Base-by-base conservation (phyloP, 2,888 invertebrate species). In the Pristionchus arcanus region DNA sequence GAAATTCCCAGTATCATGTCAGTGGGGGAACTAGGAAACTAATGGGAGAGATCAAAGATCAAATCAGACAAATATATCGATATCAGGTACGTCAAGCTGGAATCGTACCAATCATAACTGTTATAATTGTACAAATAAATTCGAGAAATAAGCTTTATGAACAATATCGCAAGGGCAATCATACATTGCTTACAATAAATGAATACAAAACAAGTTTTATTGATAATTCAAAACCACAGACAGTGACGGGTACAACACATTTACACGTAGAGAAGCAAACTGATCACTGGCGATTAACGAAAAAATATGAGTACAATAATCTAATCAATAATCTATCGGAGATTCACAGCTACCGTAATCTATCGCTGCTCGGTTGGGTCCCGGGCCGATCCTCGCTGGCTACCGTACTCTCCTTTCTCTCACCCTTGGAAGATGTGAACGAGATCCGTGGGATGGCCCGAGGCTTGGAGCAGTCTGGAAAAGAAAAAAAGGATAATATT, bases 351-450 rank as follows among this genome's bases (percentile, higher is more conserved):
- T 81, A 81, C 42, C 25, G 49, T 49, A 81, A 81, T n/a, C 81
- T 49, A 81, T 2, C n/a, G 28, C 7, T 21, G 1, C 37, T 37
- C 2, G 9, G 37, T 42, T 9, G 74, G 74, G 34, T 74, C 21
- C 74, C 37, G 74, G 5, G 37, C 37, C 21, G 74, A 74, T n/a
- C 34, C 31, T 74, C 25, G 11, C 74, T 37, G 11, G 0, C 81
- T 81, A 49, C 81, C 81, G 81, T 81, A 81, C 21, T 77, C 42
- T n/a, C n/a, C n/a, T n/a, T n/a, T n/a, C n/a, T n/a, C 81, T 89
- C 25, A 83, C 66, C 89, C 89, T n/a, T 89, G 83, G 89, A 89
- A 83, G 31, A 89, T 81, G 34, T 89, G 89, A 1, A 89, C 89
- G 63, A 83, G 83, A 7, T 68, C 28, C 7, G 81, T 55, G 19